phyloP scores from a whole-genome alignment of 2,888 invertebrate genomes.

The Cremastinae sp. region DNA sequence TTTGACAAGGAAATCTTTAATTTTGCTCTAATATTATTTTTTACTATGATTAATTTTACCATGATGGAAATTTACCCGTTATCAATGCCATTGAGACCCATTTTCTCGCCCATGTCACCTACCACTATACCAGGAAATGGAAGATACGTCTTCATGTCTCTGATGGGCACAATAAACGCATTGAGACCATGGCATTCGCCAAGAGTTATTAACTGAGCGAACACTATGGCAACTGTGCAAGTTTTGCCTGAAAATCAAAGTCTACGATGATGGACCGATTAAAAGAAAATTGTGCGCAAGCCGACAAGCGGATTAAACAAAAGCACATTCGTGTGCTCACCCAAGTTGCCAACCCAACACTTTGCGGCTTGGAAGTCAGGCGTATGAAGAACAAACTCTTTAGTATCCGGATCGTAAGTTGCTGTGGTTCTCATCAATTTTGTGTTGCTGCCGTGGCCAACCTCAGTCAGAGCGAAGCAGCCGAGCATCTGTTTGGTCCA shows the following conservation, averaged over 20 bases:
- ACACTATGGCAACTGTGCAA: slow-evolving; percentile 92
- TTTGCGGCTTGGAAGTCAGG: slow-evolving; percentile 90
- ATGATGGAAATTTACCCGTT: slow-evolving; percentile 86
- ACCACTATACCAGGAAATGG: slow-evolving; percentile 92
- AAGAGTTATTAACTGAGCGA: slow-evolving; percentile 93
- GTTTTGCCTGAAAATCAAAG: slow-evolving; percentile 84
- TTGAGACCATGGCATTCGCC: slow-evolving; percentile 92
- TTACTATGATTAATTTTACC: too few relatives aligned
- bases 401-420: slow-evolving; percentile 87
- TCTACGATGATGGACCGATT: background rate
- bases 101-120: slow-evolving; percentile 96
- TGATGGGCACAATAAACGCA: slow-evolving; percentile 92
- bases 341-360: slow-evolving; percentile 92
- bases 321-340: slow-evolving; percentile 74
- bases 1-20: background rate
- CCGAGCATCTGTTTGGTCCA: slow-evolving; percentile 86
- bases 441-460: slow-evolving; percentile 95
- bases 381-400: slow-evolving; percentile 88
- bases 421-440: slow-evolving; percentile 93
- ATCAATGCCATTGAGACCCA: slow-evolving; percentile 94
- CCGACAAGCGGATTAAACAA: background rate
- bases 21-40: too few relatives aligned
- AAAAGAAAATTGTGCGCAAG: background rate
- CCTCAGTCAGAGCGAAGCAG: slow-evolving; percentile 93
- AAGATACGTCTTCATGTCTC: slow-evolving; percentile 88